A percentile compares a stretch with the other conserved stretches of the same genome.
Conservation (phyloP, 2,113 vertebrate species). For the Dipodomys spectabilis region DNA sequence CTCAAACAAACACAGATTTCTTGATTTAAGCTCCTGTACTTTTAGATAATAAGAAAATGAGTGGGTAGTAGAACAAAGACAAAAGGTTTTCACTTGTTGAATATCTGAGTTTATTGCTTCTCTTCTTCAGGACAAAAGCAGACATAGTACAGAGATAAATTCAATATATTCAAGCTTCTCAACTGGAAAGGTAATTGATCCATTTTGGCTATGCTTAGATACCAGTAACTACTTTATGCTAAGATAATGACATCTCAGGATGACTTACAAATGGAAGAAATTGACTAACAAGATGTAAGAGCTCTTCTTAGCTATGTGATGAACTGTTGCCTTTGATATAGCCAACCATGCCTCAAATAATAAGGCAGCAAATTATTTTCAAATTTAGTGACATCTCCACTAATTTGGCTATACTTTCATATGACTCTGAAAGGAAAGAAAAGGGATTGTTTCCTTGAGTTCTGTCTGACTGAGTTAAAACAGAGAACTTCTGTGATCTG, state of each 20-base stretch:
- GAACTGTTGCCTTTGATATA: background rate
- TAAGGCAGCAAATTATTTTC: slow-evolving; percentile 29
- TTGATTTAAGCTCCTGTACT: background rate
- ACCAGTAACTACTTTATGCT: slow-evolving; percentile 19
- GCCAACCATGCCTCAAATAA: background rate
- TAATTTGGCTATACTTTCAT: slow-evolving; percentile 2
- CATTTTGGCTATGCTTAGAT: background rate
- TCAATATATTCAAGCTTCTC: background rate
- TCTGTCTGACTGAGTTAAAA: background rate
- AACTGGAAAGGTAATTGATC: slow-evolving; percentile 23
- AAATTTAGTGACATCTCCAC: background rate
- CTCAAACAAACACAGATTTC: slow-evolving; percentile 51
- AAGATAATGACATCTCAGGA: slow-evolving; percentile 9
- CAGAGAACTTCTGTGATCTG: background rate
- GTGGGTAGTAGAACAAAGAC: background rate
- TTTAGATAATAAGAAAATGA: slow-evolving; percentile 39
- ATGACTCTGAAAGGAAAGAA: background rate
- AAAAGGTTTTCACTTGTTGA: slow-evolving; percentile 62
- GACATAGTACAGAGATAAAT: slow-evolving; percentile 45
- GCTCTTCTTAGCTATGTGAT: background rate
- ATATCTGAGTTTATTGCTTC: slow-evolving; percentile 18
- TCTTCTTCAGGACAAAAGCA: background rate
- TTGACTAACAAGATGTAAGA: background rate
- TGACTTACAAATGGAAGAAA: background rate
- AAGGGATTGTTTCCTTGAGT: background rate